Evolutionary conservation across 2,888 invertebrate genomes (phyloP).

Genomic region (Prionchulus punctatus): DNA sequence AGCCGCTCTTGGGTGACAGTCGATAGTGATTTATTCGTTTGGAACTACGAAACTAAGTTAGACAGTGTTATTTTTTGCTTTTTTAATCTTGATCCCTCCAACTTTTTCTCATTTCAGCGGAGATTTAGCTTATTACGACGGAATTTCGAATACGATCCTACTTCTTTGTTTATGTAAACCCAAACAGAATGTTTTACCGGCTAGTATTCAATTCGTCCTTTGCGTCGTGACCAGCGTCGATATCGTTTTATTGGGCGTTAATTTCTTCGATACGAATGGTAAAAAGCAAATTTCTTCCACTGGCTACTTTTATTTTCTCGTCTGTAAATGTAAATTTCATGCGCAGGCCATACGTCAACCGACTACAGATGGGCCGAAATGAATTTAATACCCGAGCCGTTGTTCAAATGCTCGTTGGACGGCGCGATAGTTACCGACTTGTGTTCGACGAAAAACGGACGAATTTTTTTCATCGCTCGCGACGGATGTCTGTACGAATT

Average conservation of each 20-base stretch:
- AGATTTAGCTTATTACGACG: slow-evolving; percentile 92
- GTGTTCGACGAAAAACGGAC: slow-evolving; percentile 58
- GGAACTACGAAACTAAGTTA: slow-evolving; percentile 85
- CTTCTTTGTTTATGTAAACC: slow-evolving; percentile 74
- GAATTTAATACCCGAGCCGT: slow-evolving; percentile 80
- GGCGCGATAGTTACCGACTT: slow-evolving; percentile 38
- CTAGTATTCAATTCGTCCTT: slow-evolving; percentile 70
- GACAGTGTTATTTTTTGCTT: background rate
- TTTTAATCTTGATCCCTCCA: slow-evolving; percentile 4
- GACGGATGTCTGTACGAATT: slow-evolving; percentile 90
- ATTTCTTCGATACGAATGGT: slow-evolving; percentile 33
- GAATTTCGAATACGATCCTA: slow-evolving; percentile 77
- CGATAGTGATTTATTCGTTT: slow-evolving; percentile 90
- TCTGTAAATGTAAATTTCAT: background rate
- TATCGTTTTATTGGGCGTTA: slow-evolving; percentile 68
- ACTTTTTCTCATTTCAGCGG: slow-evolving; percentile 42
- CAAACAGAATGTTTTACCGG: slow-evolving; percentile 42
- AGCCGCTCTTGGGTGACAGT: slow-evolving; percentile 90
- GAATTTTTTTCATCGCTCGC: slow-evolving; percentile 83
- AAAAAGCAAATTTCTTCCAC: background rate
- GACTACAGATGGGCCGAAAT: slow-evolving; percentile 43
- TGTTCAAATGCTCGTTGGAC: slow-evolving; percentile 34
- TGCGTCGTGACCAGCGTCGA: slow-evolving; percentile 86
- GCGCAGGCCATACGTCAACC: background rate
- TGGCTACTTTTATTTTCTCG: background rate